Conservation (phyloP, 23 tunicate species). For the Halocynthia roretzi region DNA sequence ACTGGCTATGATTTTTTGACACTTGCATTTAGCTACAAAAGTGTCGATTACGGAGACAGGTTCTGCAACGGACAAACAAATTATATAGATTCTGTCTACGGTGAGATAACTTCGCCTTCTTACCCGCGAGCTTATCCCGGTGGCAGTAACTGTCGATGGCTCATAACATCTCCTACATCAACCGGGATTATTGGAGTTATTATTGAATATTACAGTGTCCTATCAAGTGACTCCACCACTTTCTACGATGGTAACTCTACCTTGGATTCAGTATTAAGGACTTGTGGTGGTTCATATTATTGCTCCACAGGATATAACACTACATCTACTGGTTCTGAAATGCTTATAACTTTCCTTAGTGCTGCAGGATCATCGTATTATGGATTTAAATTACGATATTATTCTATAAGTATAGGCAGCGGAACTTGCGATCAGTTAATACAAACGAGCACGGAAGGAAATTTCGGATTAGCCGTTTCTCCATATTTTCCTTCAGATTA, state of each 20-base stretch:
- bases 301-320: neutral
- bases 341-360: no score
- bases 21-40: neutral
- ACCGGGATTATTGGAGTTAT: no score
- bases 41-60: neutral
- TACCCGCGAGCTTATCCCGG: neutral
- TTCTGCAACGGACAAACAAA: no score
- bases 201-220: no score
- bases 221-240: neutral
- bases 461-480: neutral
- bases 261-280: neutral
- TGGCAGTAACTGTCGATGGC: conserved; percentile 13
- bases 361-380: no score
- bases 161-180: neutral
- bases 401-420: no score
- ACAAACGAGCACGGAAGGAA: neutral
- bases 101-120: neutral
- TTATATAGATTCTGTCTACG: neutral
- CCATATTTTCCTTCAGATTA: conserved; percentile 1
- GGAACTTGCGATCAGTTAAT: no score
- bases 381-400: no score
- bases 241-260: conserved; percentile 8
- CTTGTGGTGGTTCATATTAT: neutral
- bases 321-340: no score
- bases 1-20: neutral